These are phyloP conservation scores for Cuculus canorus DNA, from an alignment of 2,797 vertebrate genomes.

Conservation along the genomic window DNA sequence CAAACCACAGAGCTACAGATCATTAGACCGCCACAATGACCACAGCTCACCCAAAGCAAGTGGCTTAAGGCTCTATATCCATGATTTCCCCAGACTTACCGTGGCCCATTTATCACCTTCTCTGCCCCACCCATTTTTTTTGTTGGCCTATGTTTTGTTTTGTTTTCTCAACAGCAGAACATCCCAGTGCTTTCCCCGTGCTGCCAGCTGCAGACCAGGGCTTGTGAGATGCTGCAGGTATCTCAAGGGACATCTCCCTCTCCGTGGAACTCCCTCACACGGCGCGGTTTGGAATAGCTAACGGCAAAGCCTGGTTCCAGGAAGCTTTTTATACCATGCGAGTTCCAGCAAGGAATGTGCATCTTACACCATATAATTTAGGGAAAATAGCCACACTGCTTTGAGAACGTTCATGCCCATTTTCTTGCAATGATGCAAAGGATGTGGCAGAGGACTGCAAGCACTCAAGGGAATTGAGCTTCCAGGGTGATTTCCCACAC, in stretches of 20 bases:
- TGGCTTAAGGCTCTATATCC: not conserved
- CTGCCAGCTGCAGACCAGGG: not conserved
- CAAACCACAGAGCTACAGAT: not conserved
- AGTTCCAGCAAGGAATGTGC: not conserved
- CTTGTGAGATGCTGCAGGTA: not conserved
- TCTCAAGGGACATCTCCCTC: not conserved
- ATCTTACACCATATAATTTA: not conserved
- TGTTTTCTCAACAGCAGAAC: not conserved
- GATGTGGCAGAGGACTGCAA: not conserved
- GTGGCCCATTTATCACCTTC: fast-evolving
- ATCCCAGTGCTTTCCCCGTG: fast-evolving
- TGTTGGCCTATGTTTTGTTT: not conserved
- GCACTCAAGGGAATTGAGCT: not conserved
- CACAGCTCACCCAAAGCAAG: not conserved
- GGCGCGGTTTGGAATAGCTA: not conserved
- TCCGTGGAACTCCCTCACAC: not conserved
- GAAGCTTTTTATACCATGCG: not conserved
- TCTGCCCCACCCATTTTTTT: not conserved
- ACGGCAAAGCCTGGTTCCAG: not conserved
- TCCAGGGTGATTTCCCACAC: not conserved
- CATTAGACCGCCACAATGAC: fast-evolving
- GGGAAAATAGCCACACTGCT: not conserved
- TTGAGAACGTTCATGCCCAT: fast-evolving
- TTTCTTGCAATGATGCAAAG: not conserved
- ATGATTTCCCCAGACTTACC: not conserved